Evolutionary conservation across 2,888 invertebrate genomes (phyloP).

Genomic region (Nudaria mundana): DNA sequence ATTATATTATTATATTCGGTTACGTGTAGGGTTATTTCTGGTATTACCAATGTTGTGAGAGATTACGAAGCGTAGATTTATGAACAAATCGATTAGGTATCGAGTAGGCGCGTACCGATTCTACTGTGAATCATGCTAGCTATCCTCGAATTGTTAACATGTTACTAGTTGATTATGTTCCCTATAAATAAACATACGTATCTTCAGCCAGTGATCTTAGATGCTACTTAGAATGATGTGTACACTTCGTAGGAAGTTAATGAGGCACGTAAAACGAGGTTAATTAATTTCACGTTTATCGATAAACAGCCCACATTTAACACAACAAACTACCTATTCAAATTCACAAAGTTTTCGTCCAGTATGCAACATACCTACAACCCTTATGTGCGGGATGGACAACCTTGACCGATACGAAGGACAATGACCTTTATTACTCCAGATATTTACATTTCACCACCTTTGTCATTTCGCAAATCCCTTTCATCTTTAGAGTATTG

Average conservation of each 20-base stretch:
- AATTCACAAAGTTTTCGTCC: constrained; percentile 40
- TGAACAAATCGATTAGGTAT: constrained; percentile 36
- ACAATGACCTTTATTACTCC: constrained; percentile 53
- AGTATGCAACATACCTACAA: constrained; percentile 43
- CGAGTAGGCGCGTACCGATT: constrained; percentile 15
- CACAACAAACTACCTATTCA: constrained; percentile 27
- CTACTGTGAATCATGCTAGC: constrained; percentile 51
- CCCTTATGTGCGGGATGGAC: constrained; percentile 40
- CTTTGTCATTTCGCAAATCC: constrained; percentile 28
- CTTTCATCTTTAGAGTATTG: constrained; percentile 33
- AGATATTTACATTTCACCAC: constrained; percentile 28
- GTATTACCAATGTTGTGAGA: constrained; percentile 31
- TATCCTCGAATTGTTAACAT: constrained; percentile 42
- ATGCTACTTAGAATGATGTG: constrained; percentile 44
- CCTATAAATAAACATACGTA: constrained; percentile 54
- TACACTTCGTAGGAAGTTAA: constrained; percentile 41
- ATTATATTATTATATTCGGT: constrained; percentile 21
- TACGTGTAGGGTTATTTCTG: constrained; percentile 18
- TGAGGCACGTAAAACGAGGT: constrained; percentile 41
- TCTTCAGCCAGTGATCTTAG: constrained; percentile 37
- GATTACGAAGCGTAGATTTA: constrained; percentile 27
- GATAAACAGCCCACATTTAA: constrained; percentile 26
- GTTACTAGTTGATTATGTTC: constrained; percentile 39
- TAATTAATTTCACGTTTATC: constrained; percentile 39
- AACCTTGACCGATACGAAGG: constrained; percentile 67